These are phyloP conservation scores for Micronycteris hirsuta DNA, from an alignment of 2,113 vertebrate genomes.

Conservation along the genomic window DNA sequence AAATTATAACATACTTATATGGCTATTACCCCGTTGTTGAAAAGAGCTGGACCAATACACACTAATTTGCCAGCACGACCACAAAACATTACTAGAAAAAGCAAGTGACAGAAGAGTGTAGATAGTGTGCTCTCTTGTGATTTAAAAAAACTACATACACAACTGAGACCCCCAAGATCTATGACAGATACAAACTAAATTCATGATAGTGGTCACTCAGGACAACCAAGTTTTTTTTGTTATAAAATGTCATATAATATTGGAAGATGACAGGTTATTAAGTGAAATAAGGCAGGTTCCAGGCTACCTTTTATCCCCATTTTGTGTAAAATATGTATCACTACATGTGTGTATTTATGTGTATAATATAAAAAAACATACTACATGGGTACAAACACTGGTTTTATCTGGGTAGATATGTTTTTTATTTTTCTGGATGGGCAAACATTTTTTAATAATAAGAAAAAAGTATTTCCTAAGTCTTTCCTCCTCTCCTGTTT, in stretches of 20 bases:
- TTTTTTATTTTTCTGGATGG: not conserved
- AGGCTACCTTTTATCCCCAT: not conserved
- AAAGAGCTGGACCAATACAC: not conserved
- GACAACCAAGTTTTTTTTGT: not conserved
- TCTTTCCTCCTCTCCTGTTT: not conserved
- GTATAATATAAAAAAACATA: not conserved
- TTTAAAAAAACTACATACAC: not conserved
- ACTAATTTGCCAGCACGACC: not conserved
- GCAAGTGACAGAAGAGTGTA: not conserved
- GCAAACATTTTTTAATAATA: not conserved
- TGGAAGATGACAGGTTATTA: not conserved
- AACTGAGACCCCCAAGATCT: not conserved
- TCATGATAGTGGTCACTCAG: not conserved
- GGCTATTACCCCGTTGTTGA: not conserved
- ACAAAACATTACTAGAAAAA: not conserved
- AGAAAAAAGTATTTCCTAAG: not conserved
- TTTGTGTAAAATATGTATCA: not conserved
- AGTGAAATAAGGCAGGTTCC: not conserved
- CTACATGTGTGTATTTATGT: not conserved
- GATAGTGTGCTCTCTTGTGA: not conserved
- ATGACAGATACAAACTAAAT: not conserved
- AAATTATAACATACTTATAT: not conserved
- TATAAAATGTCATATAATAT: not conserved
- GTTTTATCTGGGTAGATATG: not conserved
- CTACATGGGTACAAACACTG: not conserved